Base-by-base conservation (phyloP, 1,140 invertebrate species). In the Drosophila sproati region DNA sequence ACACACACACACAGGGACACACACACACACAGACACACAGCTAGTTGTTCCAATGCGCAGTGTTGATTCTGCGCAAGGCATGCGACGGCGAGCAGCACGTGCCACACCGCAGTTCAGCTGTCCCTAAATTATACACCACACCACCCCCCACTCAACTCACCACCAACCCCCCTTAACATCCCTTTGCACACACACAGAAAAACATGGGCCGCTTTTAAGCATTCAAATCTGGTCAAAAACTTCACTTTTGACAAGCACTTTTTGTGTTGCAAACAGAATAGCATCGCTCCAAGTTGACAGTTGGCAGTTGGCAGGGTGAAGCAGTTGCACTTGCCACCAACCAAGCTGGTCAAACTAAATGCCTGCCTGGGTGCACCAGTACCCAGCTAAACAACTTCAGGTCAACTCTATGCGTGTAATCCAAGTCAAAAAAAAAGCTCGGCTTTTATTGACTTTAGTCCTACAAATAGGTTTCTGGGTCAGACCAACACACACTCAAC, bases 401-500 rank as follows among this genome's bases (percentile, higher is more conserved):
- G 32, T 34, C 35, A 57, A 45, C 39, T 39, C 51, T 66, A 35
- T 78, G 77, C 68, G 82, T 79, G 79, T 71, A 63, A 59, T 57
- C 78, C 69, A 81, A 74, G 64, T 63, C 47, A 56, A 35, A 67
- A 52, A 41, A 56, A 35, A 7, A 61, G 32, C 57, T 3, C 10
- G 10, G 32, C 68, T 80, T 73, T 80, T 88, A 88, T 85, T 88
- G 85, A 83, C 86, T 88, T 85, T 81, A 73, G 75, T 73, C 55
- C 79, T 78, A 71, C 85, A 88, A 81, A 90, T 88, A 56, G 85
- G 85, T 89, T 88, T 88, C 78, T 88, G 69, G 85, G 85, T 88
- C 85, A 88, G 29, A 52, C 73, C 64, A 63, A 77, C 55, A 76
- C 59, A 62, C 48, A 67, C 75, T 41, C 52, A 41, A 50, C 55